Evolutionary conservation across 2,113 vertebrate species (phyloP).

Genomic region (Odobenus rosmarus): DNA sequence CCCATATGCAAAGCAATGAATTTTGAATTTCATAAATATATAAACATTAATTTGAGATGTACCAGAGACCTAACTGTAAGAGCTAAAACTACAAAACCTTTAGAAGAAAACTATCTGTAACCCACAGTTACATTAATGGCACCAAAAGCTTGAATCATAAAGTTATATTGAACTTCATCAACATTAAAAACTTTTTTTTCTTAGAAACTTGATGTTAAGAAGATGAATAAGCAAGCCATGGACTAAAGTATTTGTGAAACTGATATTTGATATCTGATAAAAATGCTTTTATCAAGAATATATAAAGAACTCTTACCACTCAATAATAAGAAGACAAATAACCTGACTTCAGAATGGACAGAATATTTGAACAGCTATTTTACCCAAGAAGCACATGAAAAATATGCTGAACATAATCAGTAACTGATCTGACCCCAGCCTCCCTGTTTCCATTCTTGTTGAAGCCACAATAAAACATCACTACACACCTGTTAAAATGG

Average conservation of each 20-base stretch:
- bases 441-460: not conserved
- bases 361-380: constrained; percentile 6
- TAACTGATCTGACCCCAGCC: not conserved
- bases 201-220: constrained; percentile 33
- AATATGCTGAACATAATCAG: not conserved
- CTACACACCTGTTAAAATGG: not conserved
- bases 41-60: constrained; percentile 45
- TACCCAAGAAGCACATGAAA: not conserved
- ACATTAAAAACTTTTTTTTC: not conserved
- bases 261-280: constrained; percentile 7
- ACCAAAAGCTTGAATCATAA: constrained; percentile 35
- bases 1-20: not conserved
- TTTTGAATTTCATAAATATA: constrained; percentile 12
- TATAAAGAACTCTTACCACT: not conserved
- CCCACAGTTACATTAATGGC: not conserved
- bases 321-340: not conserved
- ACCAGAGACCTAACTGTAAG: not conserved
- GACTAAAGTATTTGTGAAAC: constrained; percentile 2
- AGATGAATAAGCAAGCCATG: not conserved
- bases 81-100: constrained; percentile 34
- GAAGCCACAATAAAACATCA: not conserved
- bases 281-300: not conserved
- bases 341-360: not conserved
- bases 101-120: constrained; percentile 31
- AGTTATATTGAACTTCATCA: constrained; percentile 44